Base-by-base conservation (phyloP, 2,797 vertebrate genomes). In the Gymnopithys bicolor region DNA sequence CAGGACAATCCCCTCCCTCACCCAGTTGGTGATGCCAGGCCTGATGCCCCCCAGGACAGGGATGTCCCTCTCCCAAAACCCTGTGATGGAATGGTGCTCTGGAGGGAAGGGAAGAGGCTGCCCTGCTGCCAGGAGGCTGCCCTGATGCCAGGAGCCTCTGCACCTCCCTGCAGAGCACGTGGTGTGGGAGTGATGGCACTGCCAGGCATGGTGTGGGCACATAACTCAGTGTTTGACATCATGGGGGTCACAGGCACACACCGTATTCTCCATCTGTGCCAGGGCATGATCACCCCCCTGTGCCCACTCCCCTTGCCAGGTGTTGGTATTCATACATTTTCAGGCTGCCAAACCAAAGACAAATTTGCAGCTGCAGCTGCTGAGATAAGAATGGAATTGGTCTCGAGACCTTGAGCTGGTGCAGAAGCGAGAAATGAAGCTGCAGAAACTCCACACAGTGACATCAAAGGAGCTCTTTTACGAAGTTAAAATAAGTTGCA, bases 221-320 rank as follows among this genome's bases (percentile, higher is more conserved):
- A 1, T 12, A 59, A 64, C 39, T 9, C 1, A 2, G 41, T 4
- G 0, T 64, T 53, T 48, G 41, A 23, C 5, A 0, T 0, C 5
- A 5, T 0, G 3, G 11, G 28, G 30, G 3, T 35, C 11, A 2
- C 0, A 0, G 43, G 60, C 2, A 9, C 68, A 48, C 33, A 21
- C 59, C 3, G 0, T 27, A 70, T 35, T 75, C 82, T 56, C n/a
- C 55, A 19, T 43, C 39, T 68, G 76, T 78, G 39, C 83, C 70
- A 33, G 55, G 62, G 56, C 19, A n/a, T 55, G 67, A 56, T 73
- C 23, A 0, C 35, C 62, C 49, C 62, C 35, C 16, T 51, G 49
- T 51, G 49, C 49, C 49, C 41, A 41, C n/a, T 64, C 58, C 59
- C 83, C 53, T 49, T 1, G 5, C 35, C 85, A 59, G 33, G 52